Base-by-base conservation (phyloP, 2,113 vertebrate genomes). In the Gnathochromis pfefferi region DNA sequence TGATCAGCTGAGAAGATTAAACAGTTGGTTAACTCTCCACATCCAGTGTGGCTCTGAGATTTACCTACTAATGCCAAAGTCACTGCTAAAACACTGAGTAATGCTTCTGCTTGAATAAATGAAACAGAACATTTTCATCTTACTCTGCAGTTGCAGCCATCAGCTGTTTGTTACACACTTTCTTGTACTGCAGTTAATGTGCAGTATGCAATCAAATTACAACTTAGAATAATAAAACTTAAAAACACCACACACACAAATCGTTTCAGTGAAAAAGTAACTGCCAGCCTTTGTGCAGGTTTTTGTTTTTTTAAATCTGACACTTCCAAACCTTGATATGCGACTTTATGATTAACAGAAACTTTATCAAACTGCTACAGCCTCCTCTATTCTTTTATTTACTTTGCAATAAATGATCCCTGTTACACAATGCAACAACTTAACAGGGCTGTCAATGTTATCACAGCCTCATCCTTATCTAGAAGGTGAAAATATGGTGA, bases 81-180 rank as follows among this genome's bases (percentile, higher is more conserved):
- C 58, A 4, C 78, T 68, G 80, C 51, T 85, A 57, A 81, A 85
- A 86, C 60, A 87, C 58, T 68, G 82, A 92, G 90, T 57, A 90
- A 47, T 60, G 80, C 92, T 55, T n/a, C 85, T 3, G 8, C 84
- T 82, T 80, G 70, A 23, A 86, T 80, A 80, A 87, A 80, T 85
- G 63, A 86, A 90, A 88, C n/a, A 54, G 78, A 79, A 28, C 28
- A 5, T 88, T 16, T 87, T 87, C 78, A 65, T 86, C 86, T 93
- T 79, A 84, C 49, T 84, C 90, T 81, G 73, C 84, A 85, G 38
- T 5, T 47, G 70, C 40, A 85, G 73, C 70, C 75, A 53, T 89
- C 87, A 84, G 89, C 57, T 54, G 68, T 85, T 42, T 14, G 3
- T 2, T 23, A 75, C 45, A 3, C 38, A 83, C 86, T 86, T 58